A percentile compares a stretch with the other conserved stretches of the same genome.
phyloP scores from a whole-genome alignment of 2,888 invertebrate genomes.

The Alentia gelatinosa region DNA sequence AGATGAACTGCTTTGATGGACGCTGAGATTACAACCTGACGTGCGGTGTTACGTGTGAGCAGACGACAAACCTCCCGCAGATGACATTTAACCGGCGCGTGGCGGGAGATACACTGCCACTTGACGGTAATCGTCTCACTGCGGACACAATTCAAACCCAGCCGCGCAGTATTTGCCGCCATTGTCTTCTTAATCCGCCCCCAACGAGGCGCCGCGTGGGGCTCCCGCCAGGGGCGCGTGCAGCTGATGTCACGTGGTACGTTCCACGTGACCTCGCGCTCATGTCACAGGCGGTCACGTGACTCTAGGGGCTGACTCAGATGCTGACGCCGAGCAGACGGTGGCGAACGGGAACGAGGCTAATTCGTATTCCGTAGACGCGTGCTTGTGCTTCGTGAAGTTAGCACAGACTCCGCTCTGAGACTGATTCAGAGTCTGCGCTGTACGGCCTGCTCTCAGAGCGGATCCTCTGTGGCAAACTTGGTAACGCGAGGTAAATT shows the following conservation, averaged over 20 bases:
- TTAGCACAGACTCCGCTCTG: not conserved
- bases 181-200: not conserved
- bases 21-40: too few species aligned
- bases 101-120: not conserved
- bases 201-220: not conserved
- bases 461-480: not conserved
- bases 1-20: too few species aligned
- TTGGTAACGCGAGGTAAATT: not conserved
- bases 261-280: not conserved
- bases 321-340: conserved; percentile 1
- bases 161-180: not conserved
- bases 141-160: not conserved
- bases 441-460: not conserved
- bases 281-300: not conserved
- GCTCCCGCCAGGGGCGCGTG: not conserved
- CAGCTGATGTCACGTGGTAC: not conserved
- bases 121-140: not conserved
- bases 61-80: not conserved
- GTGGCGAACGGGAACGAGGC: not conserved
- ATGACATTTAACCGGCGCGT: not conserved
- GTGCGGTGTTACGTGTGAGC: too few species aligned
- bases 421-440: not conserved
- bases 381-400: not conserved
- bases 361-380: not conserved
- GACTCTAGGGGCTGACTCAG: too few species aligned